Base-by-base conservation (phyloP, 1,140 invertebrate genomes). In the Pemphigus obesinymphae region DNA sequence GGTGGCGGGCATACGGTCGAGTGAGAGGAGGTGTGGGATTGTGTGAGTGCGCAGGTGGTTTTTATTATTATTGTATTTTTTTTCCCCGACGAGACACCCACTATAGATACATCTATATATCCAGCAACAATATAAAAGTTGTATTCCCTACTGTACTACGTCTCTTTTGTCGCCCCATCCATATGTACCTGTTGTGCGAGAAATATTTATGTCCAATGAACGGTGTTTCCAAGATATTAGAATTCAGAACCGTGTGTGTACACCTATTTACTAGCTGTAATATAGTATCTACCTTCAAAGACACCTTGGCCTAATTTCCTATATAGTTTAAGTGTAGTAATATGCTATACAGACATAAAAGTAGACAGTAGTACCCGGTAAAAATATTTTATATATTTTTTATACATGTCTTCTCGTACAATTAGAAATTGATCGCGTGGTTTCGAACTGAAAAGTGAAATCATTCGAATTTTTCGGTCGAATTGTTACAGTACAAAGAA, bases 301-400 rank as follows among this genome's bases (percentile, higher is more conserved):
- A 55, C 76, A 55, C 76, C 53, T 80, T 80, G 76, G 76, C 76
- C 76, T 63, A 61, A 80, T 80, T 80, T 45, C 48, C 23, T 20
- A 3, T 8, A 6, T 15, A 17, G 40, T 15, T 11, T 0, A 58
- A 43, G 63, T 70, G n/a, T 68, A 37, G 34, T 66, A 34, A 66
- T 34, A 66, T 37, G 29, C 31, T 34, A n/a, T 68, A 13, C 20
- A 31, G 3, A 63, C 31, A 61, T 17, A 7, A 11, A 23, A 68
- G 34, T 40, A 68, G n/a, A n/a, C 40, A 37, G 17, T 66, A n/a
- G 26, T 53, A 29, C 15, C 17, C 26, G 55, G 58, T 61, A 58
- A 58, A 26, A 58, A 31, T 63, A 63, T 20, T n/a, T n/a, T 66
- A 34, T n/a, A 66, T 34, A 66, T 66, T 66, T 37, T 66, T 66